Base-by-base conservation (phyloP, 1,140 invertebrate genomes). In the Augochlora pura region DNA sequence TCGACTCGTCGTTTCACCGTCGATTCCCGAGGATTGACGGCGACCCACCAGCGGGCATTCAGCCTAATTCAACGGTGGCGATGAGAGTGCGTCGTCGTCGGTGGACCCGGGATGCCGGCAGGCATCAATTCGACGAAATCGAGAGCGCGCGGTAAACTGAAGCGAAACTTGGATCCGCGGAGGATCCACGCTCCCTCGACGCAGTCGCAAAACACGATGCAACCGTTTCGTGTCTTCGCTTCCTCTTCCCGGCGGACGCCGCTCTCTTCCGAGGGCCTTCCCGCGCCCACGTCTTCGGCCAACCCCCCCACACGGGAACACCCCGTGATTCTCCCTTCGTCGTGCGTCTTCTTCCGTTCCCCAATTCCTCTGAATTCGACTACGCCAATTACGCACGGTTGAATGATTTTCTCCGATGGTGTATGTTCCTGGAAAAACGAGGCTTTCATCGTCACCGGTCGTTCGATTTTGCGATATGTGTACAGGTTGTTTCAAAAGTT, bases 111-210 rank as follows among this genome's bases (percentile, higher is more conserved):
- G 16, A n/a, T 52, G 12, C 23, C 68, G 81, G 54, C 60, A 52
- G 63, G 69, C 87, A 80, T 81, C 84, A 85, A 87, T 85, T 87
- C 80, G 82, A 70, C 88, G 84, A 80, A 89, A 83, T 85, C 87
- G 88, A 87, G 83, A 90, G 90, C 90, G 89, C 89, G 88, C 85
- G 81, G 86, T 86, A 84, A 80, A 91, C 90, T 91, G 88, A 90
- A 88, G 77, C 85, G 73, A 84, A 84, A 77, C 82, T 84, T 73
- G 73, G 74, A 80, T 84, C 72, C 82, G 68, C 69, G 27, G 65
- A 73, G 73, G 73, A 84, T 84, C 82, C 64, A 75, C 78, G 86
- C 81, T 79, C 81, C 66, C 38, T 69, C 73, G 87, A 90, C 89
- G 89, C 89, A 91, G 90, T 82, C 89, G 90, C 89, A 85, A 84